Evolutionary conservation across 2,797 vertebrate genomes (phyloP).

Genomic region (Buphagus erythrorhynchus): DNA sequence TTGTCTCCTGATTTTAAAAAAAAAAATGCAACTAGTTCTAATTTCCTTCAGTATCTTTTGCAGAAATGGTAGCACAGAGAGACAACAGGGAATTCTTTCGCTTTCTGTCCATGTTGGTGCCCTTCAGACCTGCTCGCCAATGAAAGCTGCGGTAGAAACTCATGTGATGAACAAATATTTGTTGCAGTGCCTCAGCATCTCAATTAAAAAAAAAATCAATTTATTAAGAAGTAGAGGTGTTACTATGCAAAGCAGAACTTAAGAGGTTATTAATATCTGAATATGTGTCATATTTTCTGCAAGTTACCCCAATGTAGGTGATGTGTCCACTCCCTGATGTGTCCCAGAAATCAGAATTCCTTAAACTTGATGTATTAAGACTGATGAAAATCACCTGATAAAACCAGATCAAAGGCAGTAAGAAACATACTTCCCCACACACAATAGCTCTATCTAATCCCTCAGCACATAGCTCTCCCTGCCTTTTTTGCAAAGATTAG

Average conservation of each 20-base stretch:
- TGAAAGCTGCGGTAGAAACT: not conserved
- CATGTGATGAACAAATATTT: not conserved
- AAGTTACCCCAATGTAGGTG: not conserved
- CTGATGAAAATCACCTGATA: slow-evolving; percentile 1
- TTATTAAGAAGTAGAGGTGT: not conserved
- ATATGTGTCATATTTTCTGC: not conserved
- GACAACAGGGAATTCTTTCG: not conserved
- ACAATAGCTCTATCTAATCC: slow-evolving; percentile 23
- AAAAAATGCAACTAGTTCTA: not conserved
- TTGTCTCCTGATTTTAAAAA: not conserved
- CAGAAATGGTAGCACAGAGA: not conserved
- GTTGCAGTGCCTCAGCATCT: not conserved
- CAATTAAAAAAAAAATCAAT: not conserved
- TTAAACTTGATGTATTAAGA: not conserved
- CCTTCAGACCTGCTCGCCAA: not conserved
- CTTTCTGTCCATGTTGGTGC: not conserved
- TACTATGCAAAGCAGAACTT: not conserved
- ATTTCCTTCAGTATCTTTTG: not conserved
- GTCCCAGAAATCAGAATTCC: not conserved
- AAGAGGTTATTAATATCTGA: not conserved
- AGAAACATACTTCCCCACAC: not conserved
- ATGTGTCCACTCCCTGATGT: not conserved
- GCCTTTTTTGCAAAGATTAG: slow-evolving; percentile 59
- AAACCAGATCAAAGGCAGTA: slow-evolving; percentile 21
- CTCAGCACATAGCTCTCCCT: slow-evolving; percentile 3